These are phyloP conservation scores for Ascidia mentula DNA, from an alignment of 23 tunicate genomes.

Conservation along the genomic window DNA sequence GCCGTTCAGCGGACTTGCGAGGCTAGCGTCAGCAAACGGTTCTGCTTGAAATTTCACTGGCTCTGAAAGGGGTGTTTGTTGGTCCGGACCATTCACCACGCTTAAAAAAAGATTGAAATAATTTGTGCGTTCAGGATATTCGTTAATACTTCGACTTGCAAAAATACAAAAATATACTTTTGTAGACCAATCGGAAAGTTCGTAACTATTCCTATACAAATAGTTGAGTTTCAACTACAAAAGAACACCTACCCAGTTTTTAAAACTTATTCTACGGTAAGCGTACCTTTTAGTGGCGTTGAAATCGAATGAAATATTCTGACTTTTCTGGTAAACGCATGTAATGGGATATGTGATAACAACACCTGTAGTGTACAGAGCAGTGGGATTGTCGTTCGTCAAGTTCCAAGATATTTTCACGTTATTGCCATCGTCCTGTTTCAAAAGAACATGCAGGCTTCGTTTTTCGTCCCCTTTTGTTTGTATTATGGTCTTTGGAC, in stretches of 20 bases:
- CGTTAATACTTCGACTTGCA: too few relatives aligned
- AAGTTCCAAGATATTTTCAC: too few relatives aligned
- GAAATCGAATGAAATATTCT: background rate
- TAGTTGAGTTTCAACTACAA: too few relatives aligned
- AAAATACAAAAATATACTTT: too few relatives aligned
- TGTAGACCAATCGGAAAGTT: too few relatives aligned
- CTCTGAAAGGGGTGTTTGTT: background rate
- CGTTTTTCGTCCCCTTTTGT: too few relatives aligned
- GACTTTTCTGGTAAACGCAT: background rate
- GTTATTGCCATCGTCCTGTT: too few relatives aligned
- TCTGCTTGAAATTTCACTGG: background rate
- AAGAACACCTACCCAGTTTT: too few relatives aligned
- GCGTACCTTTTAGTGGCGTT: background rate
- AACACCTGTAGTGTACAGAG: background rate
- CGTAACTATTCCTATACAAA: too few relatives aligned
- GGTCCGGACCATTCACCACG: background rate
- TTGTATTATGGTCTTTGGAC: too few relatives aligned
- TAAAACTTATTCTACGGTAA: background rate
- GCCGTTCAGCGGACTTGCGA: background rate
- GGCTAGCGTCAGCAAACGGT: background rate
- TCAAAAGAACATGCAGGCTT: too few relatives aligned
- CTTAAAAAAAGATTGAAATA: background rate
- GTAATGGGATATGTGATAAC: background rate
- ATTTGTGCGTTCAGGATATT: too few relatives aligned
- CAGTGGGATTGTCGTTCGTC: background rate